Percentiles rank a stretch among this genome's conserved stretches.
Conservation (phyloP, 2,797 vertebrate species). For the Antennarius maculatus region DNA sequence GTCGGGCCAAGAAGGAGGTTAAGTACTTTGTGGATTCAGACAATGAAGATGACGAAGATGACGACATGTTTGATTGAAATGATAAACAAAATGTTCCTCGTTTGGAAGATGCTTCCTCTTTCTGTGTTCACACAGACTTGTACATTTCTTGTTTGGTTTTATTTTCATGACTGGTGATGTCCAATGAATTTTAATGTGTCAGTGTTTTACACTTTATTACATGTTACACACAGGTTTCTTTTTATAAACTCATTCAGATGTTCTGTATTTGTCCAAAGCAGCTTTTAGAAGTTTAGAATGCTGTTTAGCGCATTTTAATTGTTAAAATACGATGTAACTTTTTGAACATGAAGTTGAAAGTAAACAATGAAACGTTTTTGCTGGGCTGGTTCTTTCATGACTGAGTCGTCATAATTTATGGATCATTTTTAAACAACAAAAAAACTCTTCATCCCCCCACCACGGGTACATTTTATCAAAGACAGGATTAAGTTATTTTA, state of each 20-base stretch:
- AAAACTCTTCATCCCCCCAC: too few relatives aligned
- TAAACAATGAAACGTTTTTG: conserved; percentile 89
- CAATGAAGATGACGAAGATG: conserved; percentile 86
- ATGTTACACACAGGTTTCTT: conserved; percentile 94
- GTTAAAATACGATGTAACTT: conserved; percentile 92
- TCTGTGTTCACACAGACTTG: conserved; percentile 83
- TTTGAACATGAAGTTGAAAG: conserved; percentile 96
- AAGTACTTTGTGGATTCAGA: conserved; percentile 96
- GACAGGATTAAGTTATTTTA: too few relatives aligned
- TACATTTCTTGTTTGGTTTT: conserved; percentile 95
- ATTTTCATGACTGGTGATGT: conserved; percentile 94
- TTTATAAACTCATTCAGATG: conserved; percentile 96
- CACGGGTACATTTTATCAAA: too few relatives aligned
- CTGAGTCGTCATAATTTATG: not conserved
- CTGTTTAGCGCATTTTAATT: conserved; percentile 96
- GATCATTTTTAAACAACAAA: too few relatives aligned
- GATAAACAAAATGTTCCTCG: conserved; percentile 3
- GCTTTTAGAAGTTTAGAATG: conserved; percentile 96
- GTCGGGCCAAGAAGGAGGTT: conserved; percentile 93
- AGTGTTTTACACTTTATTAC: conserved; percentile 93
- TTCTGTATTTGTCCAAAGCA: conserved; percentile 91
- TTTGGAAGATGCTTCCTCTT: conserved; percentile 38
- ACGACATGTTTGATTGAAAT: conserved; percentile 92
- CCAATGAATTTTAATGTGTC: conserved; percentile 98
- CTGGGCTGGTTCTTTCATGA: conserved; percentile 27